Base-by-base conservation (phyloP, 1,140 invertebrate genomes). In the Aphis craccivora region DNA sequence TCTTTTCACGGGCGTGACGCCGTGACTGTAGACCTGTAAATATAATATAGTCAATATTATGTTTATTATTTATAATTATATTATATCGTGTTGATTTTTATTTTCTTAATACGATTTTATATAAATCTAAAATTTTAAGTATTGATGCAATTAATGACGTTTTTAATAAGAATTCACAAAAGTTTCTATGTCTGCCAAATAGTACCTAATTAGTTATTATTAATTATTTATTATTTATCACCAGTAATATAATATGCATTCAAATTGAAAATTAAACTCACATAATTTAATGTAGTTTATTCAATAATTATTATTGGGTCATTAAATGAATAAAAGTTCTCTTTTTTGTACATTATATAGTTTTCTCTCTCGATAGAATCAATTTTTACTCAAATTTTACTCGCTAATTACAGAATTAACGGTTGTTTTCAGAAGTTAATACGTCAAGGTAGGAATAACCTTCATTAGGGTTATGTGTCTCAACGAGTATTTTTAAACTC, bases 401-500 rank as follows among this genome's bases (percentile, higher is more conserved):
- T 5, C 30, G 40, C 43, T 86, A 45, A 86, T 30, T 30, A 30
- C 30, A 14, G 35, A 40, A 40, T 43, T 86, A 6, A 84, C 22
- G 6, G 23, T 45, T 86, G 25, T 67, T 76, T 76, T 76, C 14
- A 86, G 45, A 48, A 86, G 43, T 86, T 86, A 45, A 43, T 25
- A 86, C 25, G 9, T 30, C 14, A 45, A 40, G 25, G 25, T 40
- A 11, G 18, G 40, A 11, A 35, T 76, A 81, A 91, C 60, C 67
- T 91, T 91, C 67, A 35, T 45, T 51, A 81, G 60, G 37, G 60
- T 91, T 81, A 60, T 90, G 90, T 92, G 45, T 51, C 40, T 84
- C 60, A 81, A 91, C 43, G 48, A 76, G 45, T 92, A 84, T 84
- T 92, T 92, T 83, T 83, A 83, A 53, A 92, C 45, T 53, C 55